Base-by-base conservation (phyloP, 2,888 invertebrate genomes). In the Rosalia funebris region DNA sequence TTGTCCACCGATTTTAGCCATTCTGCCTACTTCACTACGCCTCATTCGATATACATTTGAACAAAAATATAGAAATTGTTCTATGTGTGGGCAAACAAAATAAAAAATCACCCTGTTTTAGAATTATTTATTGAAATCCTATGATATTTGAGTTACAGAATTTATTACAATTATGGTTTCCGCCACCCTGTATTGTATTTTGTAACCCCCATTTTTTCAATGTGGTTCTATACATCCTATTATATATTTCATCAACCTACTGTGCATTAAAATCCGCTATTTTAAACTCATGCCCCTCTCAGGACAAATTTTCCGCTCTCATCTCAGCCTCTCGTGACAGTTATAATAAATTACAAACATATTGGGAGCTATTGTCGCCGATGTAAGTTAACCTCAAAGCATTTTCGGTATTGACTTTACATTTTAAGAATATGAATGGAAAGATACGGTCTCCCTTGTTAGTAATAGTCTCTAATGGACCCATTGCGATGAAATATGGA, bases 401-500 rank as follows among this genome's bases (percentile, higher is more conserved):
- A 58, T 71, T 70, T 63, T 70, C 69, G 71, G 71, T 73, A 67
- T 74, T 74, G 75, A 73, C 74, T 73, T 73, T 72, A 65, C 68
- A 66, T 66, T 62, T 60, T 63, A 63, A 58, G 61, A 63, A 47
- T 39, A 41, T 74, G 73, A 72, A 74, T 74, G 73, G 71, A 59
- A 63, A 71, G 66, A 68, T 60, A 60, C 69, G 68, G 70, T 75
- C 73, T 71, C 76, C 73, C 76, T 68, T 66, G 72, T 73, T 72
- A 70, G 76, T 77, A 77, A 77, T 78, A 77, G 78, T 74, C 74
- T 74, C 74, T 78, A 78, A 78, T 78, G 77, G 78, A 76, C 76
- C 78, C 71, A 77, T 78, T 77, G 77, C 77, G 75, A 77, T 78
- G 77, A 78, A 78, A 78, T 78, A 78, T 78, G 77, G 77, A 77